Evolutionary conservation across 2,113 vertebrate genomes (phyloP), one percentile per base, ranked within the genome.

Genomic region (Acinonyx jubatus): DNA sequence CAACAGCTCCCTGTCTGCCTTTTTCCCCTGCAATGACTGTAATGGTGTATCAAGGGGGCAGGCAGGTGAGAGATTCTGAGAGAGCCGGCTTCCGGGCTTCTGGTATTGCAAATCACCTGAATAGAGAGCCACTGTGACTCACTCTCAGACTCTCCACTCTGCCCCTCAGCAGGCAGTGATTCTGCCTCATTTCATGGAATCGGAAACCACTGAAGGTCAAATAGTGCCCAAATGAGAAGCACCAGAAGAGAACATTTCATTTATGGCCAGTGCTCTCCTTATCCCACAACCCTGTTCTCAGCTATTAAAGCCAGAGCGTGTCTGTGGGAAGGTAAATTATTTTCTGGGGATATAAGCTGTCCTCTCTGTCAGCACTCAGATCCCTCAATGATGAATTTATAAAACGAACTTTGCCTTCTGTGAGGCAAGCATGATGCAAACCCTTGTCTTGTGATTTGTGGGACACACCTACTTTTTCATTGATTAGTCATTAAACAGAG

Each of bases 341-440:
- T 97, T 97, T 96, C 74, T 38, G 8, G 93, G 82, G 29, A 95
- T 87, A 97, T 95, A 97, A 96, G 92, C 80, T 98, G 96, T 98
- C 97, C 92, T 94, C 92, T 61, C 52, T 97, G 45, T 93, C 91
- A 92, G 93, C 98, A 97, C 81, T 97, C 89, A 15, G 31, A 89
- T 97, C 78, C 91, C 94, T 92, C 79, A 74, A 74, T 96, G 97
- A 98, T 98, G 97, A 97, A 97, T 98, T 98, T 98, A 97, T 98
- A 87, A 95, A 97, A 97, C 98, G 96, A 98, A 98, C 97, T 97
- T 98, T 98, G 97, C 98, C 98, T 98, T 95, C 96, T 94, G 66
- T 41, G 4, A 74, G 96, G 95, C 98, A 98, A 96, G 57, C 65
- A 92, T 95, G 94, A 96, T 0, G 4, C 92, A 97, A 97, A 97